Evolutionary conservation across 2,113 vertebrate species (phyloP).

Genomic region (Alexandromys fortis): DNA sequence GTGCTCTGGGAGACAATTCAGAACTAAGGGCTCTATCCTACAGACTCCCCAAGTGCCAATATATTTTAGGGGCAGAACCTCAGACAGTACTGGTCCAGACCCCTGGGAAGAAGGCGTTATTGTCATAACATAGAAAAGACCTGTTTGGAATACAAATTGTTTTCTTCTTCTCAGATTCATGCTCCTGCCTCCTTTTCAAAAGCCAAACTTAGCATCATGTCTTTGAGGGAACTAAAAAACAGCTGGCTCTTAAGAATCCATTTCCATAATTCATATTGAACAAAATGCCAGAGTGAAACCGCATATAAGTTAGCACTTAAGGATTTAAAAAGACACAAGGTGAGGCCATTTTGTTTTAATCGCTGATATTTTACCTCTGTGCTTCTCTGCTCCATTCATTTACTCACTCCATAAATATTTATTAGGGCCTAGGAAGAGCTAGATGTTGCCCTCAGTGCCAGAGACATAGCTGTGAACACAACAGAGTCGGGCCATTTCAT

Average conservation of each 20-base stretch:
- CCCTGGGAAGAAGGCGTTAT: constrained; percentile 27
- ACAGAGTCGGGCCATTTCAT: neutral
- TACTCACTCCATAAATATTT: constrained; percentile 70
- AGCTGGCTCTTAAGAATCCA: constrained; percentile 75
- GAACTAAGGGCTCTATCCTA: constrained; percentile 38
- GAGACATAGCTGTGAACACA: constrained; percentile 20
- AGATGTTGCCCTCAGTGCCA: neutral
- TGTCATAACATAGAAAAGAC: constrained; percentile 48
- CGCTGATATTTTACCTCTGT: constrained; percentile 52
- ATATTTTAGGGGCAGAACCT: constrained; percentile 33
- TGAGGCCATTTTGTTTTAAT: constrained; percentile 73
- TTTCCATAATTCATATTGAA: constrained; percentile 78
- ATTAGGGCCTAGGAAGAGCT: constrained; percentile 33
- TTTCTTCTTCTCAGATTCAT: constrained; percentile 60
- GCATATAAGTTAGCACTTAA: constrained; percentile 60
- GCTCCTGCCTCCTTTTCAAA: constrained; percentile 61
- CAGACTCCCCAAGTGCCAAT: constrained; percentile 15
- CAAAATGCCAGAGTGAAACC: constrained; percentile 73
- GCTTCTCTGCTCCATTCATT: constrained; percentile 58
- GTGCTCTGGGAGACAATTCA: neutral
- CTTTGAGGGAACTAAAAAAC: constrained; percentile 72
- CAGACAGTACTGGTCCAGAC: constrained; percentile 13
- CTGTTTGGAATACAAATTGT: constrained; percentile 42
- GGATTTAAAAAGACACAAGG: constrained; percentile 68
- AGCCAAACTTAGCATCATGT: constrained; percentile 71